These are phyloP conservation scores for Hephaestus fuliginosus DNA, from an alignment of 2,797 vertebrate genomes.

Conservation along the genomic window DNA sequence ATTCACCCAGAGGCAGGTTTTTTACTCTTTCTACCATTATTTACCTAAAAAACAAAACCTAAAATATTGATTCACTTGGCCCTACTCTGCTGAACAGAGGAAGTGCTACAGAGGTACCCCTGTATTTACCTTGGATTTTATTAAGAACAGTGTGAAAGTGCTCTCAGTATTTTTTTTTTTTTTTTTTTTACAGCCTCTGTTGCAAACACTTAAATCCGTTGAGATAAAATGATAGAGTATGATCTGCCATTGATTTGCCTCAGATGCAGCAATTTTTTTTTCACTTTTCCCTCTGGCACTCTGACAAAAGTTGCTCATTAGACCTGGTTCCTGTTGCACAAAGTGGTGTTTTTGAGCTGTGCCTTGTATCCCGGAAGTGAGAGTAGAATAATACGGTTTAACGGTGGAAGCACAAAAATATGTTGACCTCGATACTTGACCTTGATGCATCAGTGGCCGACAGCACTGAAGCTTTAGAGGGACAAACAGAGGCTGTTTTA, in stretches of 20 bases:
- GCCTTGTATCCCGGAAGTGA: slow-evolving; percentile 4
- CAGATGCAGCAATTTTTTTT: neutral
- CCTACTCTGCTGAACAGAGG: neutral
- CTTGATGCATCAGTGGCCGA: neutral
- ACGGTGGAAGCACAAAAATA: neutral
- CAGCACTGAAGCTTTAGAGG: neutral
- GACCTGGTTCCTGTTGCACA: neutral
- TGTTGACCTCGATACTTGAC: neutral
- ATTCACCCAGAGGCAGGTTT: neutral
- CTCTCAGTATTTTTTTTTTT: neutral
- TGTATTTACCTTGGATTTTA: neutral
- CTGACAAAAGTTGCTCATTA: neutral
- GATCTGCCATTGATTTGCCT: neutral
- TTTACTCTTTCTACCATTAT: neutral
- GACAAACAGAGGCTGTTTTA: neutral
- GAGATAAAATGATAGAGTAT: neutral
- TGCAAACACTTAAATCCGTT: neutral
- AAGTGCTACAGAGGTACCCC: neutral
- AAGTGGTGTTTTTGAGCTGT: neutral
- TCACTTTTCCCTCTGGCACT: neutral
- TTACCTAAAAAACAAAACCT: neutral
- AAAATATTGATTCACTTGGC: neutral
- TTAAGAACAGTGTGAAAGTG: neutral
- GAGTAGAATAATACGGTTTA: neutral
- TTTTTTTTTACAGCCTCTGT: neutral